phyloP scores from a whole-genome alignment of 2,797 vertebrate genomes.

The Hippoglossus hippoglossus region DNA sequence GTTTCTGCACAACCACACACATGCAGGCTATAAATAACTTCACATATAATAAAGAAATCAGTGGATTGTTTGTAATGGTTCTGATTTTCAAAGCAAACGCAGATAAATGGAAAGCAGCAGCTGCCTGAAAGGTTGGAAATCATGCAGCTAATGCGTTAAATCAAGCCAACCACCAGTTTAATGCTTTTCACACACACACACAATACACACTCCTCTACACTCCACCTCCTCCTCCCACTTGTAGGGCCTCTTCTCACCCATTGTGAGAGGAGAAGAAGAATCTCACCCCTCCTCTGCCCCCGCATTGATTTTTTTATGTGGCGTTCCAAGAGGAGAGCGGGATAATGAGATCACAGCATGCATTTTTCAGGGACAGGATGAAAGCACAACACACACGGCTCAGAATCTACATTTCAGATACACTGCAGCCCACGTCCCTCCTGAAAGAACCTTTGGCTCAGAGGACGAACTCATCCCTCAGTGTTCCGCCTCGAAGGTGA shows the following conservation, averaged over 20 bases:
- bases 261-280: slow-evolving; percentile 59
- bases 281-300: slow-evolving; percentile 59
- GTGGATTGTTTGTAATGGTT: no score
- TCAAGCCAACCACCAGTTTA: slow-evolving; percentile 7
- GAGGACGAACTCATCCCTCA: slow-evolving; percentile 51
- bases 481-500: slow-evolving; percentile 7
- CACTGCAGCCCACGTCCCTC: slow-evolving; percentile 52
- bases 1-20: not conserved
- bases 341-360: slow-evolving; percentile 76
- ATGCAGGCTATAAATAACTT: not conserved
- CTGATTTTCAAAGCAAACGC: not conserved
- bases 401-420: slow-evolving; percentile 70
- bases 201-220: slow-evolving; percentile 20
- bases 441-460: slow-evolving; percentile 36
- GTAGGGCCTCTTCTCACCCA: slow-evolving; percentile 58
- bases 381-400: slow-evolving; percentile 51
- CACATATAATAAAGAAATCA: not conserved
- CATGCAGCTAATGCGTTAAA: slow-evolving; percentile 22
- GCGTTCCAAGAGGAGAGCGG: slow-evolving; percentile 56
- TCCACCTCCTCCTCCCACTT: slow-evolving; percentile 49
- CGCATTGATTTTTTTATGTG: slow-evolving; percentile 65
- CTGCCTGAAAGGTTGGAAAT: slow-evolving; percentile 2
- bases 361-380: slow-evolving; percentile 74
- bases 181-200: slow-evolving; percentile 4
- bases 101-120: slow-evolving; percentile 3